Evolutionary conservation across 1,140 invertebrate genomes (phyloP).

Genomic region (Apocrypta bakeri): DNA sequence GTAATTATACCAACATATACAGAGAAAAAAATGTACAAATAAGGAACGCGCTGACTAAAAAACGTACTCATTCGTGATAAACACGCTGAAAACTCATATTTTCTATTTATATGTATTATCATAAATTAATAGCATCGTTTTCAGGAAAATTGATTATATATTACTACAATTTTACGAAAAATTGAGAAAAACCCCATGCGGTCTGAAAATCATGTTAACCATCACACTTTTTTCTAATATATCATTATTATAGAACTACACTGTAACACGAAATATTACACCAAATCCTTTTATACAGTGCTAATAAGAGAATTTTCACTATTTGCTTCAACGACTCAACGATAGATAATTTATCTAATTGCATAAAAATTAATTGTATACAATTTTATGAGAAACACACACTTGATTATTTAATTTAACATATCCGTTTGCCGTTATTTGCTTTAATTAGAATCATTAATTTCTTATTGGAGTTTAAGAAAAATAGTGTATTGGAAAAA

Average conservation of each 20-base stretch:
- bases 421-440: neutral
- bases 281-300: constrained; percentile 32
- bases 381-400: constrained; percentile 29
- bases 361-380: constrained; percentile 42
- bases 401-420: constrained; percentile 20
- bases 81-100: constrained; percentile 20
- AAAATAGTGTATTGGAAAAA: constrained; percentile 23
- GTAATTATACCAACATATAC: constrained; percentile 34
- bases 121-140: constrained; percentile 45
- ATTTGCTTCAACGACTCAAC: constrained; percentile 23
- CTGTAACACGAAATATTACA: constrained; percentile 42
- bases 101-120: neutral
- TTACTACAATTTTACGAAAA: constrained; percentile 1
- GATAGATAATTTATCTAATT: constrained; percentile 27
- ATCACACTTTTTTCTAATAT: constrained; percentile 14
- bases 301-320: constrained; percentile 32
- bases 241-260: constrained; percentile 37
- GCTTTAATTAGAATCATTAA: neutral
- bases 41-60: constrained; percentile 45
- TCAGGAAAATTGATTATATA: constrained; percentile 8
- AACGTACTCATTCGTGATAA: constrained; percentile 37
- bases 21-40: constrained; percentile 44
- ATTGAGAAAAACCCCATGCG: constrained; percentile 1
- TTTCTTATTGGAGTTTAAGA: neutral
- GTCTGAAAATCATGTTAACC: constrained; percentile 25